Base-by-base conservation (phyloP, 1,140 invertebrate species). In the Brachionus sp. region DNA sequence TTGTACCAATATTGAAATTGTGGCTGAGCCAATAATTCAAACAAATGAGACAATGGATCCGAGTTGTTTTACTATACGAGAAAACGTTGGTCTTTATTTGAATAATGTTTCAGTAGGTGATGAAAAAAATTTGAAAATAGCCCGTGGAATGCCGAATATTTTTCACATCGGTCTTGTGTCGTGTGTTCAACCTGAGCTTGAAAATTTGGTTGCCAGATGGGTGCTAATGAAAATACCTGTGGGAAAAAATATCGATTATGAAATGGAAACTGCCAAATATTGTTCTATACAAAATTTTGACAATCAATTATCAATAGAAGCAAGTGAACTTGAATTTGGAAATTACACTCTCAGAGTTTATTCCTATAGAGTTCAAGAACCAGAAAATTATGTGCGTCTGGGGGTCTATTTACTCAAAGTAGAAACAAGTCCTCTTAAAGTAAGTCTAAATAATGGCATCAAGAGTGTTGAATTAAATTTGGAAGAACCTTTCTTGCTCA, bases 331-430 rank as follows among this genome's bases (percentile, higher is more conserved):
- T 2, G 70, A 75, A 25, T 75, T 75, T 42, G 70, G 70, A 3
- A 75, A 75, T 33, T 75, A 46, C 42, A 29, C 13, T 25, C 23
- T 75, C 6, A 39, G 42, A 10, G 42, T 75, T 39, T 75, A 50
- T 75, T 44, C 70, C 5, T 75, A 50, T 75, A 13, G 70, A 39
- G 3, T 12, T 10, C 19, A 75, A 10, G 42, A 75, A 4, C 70
- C 70, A 0, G 25, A 75, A 75, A 75, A 75, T 75, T 75, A 25
- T 75, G 70, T 75, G 12, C 70, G 37, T 46, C 42, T n/a, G 5
- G 42, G 42, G 2, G 42, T 46, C 33, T 75, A 50, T 75, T 13
- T 75, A 25, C 19, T 75, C 12, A 75, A 75, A 75, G 42, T 75
- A 3, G 70, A 75, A 19, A 46, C 70, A 6, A 75, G 70, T 46